Evolutionary conservation across 2,888 invertebrate genomes (phyloP).

Genomic region (Liopterus haemorrhoidalis): DNA sequence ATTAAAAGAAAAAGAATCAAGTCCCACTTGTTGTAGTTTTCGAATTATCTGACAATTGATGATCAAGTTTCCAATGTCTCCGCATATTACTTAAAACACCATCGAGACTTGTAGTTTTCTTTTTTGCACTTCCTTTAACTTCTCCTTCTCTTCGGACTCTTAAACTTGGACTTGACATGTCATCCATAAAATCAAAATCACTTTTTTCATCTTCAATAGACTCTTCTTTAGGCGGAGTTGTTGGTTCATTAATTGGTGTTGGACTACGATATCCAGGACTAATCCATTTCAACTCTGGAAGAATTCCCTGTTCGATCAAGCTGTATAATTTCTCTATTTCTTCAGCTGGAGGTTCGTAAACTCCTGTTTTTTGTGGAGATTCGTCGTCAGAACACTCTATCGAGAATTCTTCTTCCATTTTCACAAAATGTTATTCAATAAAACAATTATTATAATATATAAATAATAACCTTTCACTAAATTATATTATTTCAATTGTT

Average conservation of each 20-base stretch:
- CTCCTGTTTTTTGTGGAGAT: conserved; percentile 49
- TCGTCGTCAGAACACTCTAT: conserved; percentile 66
- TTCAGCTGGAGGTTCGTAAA: conserved; percentile 62
- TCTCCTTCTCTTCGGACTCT: conserved; percentile 69
- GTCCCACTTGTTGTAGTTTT: no score
- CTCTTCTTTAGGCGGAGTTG: conserved; percentile 40
- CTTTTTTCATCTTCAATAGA: conserved; percentile 53
- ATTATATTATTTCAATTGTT: no score
- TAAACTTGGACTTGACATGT: conserved; percentile 65
- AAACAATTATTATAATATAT: conserved; percentile 8
- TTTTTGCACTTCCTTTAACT: conserved; percentile 76
- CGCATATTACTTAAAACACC: conserved; percentile 82
- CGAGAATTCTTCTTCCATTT: conserved; percentile 50
- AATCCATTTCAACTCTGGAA: conserved; percentile 70
- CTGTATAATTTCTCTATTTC: conserved; percentile 68
- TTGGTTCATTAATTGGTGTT: conserved; percentile 51
- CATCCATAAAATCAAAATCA: conserved; percentile 84
- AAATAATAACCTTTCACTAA: no score
- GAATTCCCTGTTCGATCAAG: conserved; percentile 61
- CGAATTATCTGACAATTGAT: conserved; percentile 15
- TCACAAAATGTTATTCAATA: no score
- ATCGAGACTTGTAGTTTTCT: conserved; percentile 84
- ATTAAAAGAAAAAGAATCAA: no score
- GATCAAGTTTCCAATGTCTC: conserved; percentile 50
- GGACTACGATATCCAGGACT: conserved; percentile 73